Evolutionary conservation across 2,888 invertebrate species (phyloP), one percentile per base, ranked within the genome.

Genomic region (Amitus sp.): DNA sequence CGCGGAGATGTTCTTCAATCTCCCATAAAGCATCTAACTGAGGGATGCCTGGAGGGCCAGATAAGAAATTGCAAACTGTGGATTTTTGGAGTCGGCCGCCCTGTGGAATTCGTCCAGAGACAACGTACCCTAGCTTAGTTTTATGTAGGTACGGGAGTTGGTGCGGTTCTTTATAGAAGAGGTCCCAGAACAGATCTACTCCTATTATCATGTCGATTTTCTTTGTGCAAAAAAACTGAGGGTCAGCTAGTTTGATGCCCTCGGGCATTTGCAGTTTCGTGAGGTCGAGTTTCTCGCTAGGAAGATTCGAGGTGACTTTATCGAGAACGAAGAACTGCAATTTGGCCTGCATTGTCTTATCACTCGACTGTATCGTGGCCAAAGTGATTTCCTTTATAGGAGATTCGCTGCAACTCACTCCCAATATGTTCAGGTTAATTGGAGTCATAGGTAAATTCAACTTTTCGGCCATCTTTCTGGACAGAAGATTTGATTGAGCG

Each of bases 11-110:
- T 23, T 47, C 30, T 19, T 60, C 60, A 3, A 54, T 23, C 37
- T 60, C 50, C 54, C 47, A 54, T 33, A 60, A 60, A 19, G 34
- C 15, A n/a, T 19, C 18, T 5, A 60, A 12, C 30, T 60, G 48
- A 4, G 37, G 15, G 3, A 37, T 9, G 5, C 15, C 9, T 37
- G 12, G 5, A 2, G 37, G 12, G n/a, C n/a, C n/a, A n/a, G n/a
- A n/a, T n/a, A n/a, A n/a, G n/a, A n/a, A n/a, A n/a, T n/a, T n/a
- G n/a, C n/a, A n/a, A n/a, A n/a, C n/a, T 15, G 37, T 15, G 4
- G 15, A 37, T 30, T n/a, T 6, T 2, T 30, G 6, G 30, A 10
- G 6, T 3, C 30, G 6, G n/a, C n/a, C n/a, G n/a, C n/a, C n/a
- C n/a, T n/a, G n/a, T n/a, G 49, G 49, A 6, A 49, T 12, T 30